Percentiles rank a stretch among this genome's conserved stretches.
phyloP scores from a whole-genome alignment of 2,888 invertebrate species.

The Parnassius smintheus region DNA sequence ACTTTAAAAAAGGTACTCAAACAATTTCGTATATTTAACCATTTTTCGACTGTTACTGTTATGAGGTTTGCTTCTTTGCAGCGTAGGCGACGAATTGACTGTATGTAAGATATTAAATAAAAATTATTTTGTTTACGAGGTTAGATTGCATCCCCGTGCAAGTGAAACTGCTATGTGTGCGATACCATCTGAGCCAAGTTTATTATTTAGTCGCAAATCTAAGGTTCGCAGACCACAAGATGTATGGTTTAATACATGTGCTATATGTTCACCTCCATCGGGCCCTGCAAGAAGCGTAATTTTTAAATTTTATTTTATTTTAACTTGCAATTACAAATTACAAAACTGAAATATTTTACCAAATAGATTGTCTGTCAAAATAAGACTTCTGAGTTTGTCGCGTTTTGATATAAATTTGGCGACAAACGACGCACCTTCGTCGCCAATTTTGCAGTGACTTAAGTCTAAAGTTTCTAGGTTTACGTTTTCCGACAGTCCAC shows the following conservation, averaged over 20 bases:
- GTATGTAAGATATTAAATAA: slow-evolving; percentile 8
- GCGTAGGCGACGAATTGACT: no score
- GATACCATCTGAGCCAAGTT: slow-evolving; percentile 69
- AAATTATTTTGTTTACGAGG: slow-evolving; percentile 47
- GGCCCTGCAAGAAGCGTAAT: slow-evolving; percentile 48
- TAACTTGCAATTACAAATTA: background rate
- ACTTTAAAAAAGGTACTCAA: no score
- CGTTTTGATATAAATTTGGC: slow-evolving; percentile 78
- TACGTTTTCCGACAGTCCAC: slow-evolving; percentile 60
- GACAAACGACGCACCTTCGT: slow-evolving; percentile 82
- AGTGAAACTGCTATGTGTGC: slow-evolving; percentile 70
- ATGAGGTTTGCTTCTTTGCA: no score
- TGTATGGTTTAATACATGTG: slow-evolving; percentile 64
- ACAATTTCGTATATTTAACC: no score
- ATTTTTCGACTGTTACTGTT: no score
- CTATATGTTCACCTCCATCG: slow-evolving; percentile 63
- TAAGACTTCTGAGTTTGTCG: slow-evolving; percentile 67
- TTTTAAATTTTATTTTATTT: background rate
- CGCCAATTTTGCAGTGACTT: slow-evolving; percentile 83
- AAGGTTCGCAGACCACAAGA: slow-evolving; percentile 61
- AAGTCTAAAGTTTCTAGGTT: slow-evolving; percentile 81
- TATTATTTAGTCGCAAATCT: slow-evolving; percentile 69
- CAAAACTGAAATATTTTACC: slow-evolving; percentile 42
- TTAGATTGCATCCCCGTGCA: slow-evolving; percentile 74
- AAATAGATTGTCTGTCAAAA: slow-evolving; percentile 78